Evolutionary conservation across 2,797 vertebrate genomes (phyloP), one percentile per base, ranked within the genome.

Genomic region (Oceanodroma leucorhoa): DNA sequence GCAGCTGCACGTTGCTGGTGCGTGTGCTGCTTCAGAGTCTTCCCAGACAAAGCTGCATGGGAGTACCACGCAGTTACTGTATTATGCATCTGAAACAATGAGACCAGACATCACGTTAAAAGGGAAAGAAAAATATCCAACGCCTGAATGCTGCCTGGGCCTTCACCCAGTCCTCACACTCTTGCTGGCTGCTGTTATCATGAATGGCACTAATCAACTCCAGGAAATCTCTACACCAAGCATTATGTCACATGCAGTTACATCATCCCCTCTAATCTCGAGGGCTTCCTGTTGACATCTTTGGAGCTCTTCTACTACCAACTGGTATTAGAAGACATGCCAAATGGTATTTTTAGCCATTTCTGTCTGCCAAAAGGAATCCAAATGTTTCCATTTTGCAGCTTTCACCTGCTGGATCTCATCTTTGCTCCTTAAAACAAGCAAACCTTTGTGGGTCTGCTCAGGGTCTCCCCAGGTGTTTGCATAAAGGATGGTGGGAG

Each of bases 271-370:
- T 83, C 61, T 94, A 95, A 96, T 90, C 83, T 92, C 94, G 92
- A 80, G 94, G 76, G 95, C 86, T 94, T 96, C 92, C 92, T 96
- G 96, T 93, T 94, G 94, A 96, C 93, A 95, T 93, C 90, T 91
- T 64, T n/a, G 57, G 64, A 95, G 69, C 78, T 89, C 65, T 91
- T 85, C 90, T 95, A 85, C 83, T 95, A 90, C 86, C 75, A 90
- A 92, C 51, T 75, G 71, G 60, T 83, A 91, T 75, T 64, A 89
- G 71, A 95, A 92, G 45, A 94, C 94, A 93, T 29, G 64, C 92
- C 75, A 69, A 65, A 75, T 0, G 5, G 53, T 77, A 93, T 89
- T 92, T 95, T 94, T 94, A 95, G 78, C 75, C 50, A 71, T 87
- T 92, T 96, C 64, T 87, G 45, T 50, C 77, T 90, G 86, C 83